Conservation (phyloP, 2,113 vertebrate species). For the Tenrec ecaudatus region DNA sequence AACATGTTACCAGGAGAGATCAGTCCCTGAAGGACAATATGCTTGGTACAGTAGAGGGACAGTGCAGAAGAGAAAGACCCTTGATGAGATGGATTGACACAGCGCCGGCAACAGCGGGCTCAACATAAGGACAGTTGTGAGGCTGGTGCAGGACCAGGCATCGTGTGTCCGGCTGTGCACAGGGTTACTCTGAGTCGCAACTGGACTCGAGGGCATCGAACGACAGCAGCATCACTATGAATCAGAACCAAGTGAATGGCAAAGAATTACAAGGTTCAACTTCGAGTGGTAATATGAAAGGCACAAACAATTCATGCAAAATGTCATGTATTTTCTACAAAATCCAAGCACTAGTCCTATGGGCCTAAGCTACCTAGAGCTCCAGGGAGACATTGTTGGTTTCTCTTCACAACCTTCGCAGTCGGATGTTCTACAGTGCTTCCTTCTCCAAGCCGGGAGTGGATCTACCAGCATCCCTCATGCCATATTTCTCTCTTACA, state of each 20-base stretch:
- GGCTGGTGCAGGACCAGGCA: not conserved
- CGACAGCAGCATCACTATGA: too few species aligned
- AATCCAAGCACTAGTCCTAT: not conserved
- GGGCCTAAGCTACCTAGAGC: not conserved
- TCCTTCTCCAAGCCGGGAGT: slow-evolving; percentile 4
- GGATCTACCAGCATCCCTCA: not conserved
- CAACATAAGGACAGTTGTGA: not conserved
- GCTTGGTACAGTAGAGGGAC: not conserved
- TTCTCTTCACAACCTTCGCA: not conserved
- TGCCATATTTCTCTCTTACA: not conserved
- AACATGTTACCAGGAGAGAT: too few species aligned
- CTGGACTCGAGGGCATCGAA: too few species aligned
- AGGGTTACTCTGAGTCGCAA: not conserved
- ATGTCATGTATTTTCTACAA: not conserved
- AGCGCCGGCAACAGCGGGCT: not conserved
- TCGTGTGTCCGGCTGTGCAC: not conserved
- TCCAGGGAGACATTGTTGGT: not conserved
- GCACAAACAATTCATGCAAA: not conserved
- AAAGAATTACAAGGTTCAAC: not conserved
- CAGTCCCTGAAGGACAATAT: too few species aligned
- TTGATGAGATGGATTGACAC: not conserved
- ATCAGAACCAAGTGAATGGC: not conserved
- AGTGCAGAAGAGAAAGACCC: not conserved
- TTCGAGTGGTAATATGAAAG: slow-evolving; percentile 36
- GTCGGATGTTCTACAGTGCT: not conserved